These are phyloP conservation scores for Triplophysa dalaica DNA, from an alignment of 2,113 vertebrate species.

Conservation along the genomic window DNA sequence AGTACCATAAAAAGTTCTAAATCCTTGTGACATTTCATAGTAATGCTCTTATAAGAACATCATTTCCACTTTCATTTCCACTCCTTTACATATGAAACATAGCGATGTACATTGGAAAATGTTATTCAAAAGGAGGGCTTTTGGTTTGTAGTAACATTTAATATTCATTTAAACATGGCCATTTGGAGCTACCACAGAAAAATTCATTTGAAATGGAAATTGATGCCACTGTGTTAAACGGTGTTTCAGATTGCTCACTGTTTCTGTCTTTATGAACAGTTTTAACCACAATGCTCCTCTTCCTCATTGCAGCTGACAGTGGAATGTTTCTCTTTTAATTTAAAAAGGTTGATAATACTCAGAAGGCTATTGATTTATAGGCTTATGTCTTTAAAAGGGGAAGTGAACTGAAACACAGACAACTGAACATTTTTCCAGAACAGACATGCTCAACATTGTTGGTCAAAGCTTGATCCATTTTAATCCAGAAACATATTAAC, in stretches of 20 bases:
- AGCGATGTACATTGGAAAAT: constrained; percentile 15
- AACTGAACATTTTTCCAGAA: too few species aligned
- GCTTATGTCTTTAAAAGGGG: too few species aligned
- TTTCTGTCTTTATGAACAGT: constrained; percentile 21
- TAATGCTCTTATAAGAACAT: too few species aligned
- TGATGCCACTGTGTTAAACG: neutral
- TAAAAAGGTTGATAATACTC: too few species aligned
- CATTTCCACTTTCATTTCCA: neutral
- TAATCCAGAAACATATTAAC: too few species aligned
- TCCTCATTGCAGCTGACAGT: neutral
- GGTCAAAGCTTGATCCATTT: too few species aligned
- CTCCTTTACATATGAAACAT: constrained; percentile 10
- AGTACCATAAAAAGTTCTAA: too few species aligned
- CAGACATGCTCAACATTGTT: too few species aligned
- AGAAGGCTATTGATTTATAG: too few species aligned
- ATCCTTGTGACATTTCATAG: too few species aligned
- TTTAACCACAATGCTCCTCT: neutral
- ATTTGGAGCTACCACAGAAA: constrained; percentile 25
- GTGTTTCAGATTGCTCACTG: neutral
- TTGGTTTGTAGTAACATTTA: constrained; percentile 7
- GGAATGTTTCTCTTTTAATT: neutral
- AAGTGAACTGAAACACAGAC: too few species aligned
- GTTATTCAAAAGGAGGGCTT: neutral
- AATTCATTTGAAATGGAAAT: constrained; percentile 27
- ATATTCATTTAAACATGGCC: constrained; percentile 13